These are phyloP conservation scores for Clupea harengus DNA, from an alignment of 2,113 vertebrate species.

Conservation along the genomic window DNA sequence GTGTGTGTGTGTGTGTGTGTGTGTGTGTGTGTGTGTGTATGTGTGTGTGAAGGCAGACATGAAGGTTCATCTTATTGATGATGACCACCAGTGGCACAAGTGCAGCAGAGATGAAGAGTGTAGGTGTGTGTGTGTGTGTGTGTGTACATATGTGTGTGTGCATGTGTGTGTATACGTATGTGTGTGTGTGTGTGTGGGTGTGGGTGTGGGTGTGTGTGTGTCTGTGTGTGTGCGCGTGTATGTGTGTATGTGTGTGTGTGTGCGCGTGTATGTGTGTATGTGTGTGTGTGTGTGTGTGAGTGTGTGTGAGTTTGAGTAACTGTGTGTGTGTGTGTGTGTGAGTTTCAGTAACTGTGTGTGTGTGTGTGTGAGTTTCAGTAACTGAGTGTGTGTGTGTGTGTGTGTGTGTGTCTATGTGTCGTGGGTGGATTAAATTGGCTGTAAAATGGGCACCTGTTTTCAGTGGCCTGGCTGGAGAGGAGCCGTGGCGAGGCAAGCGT, in stretches of 20 bases:
- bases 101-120: conserved; percentile 56
- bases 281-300: neutral
- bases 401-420: conserved; percentile 46
- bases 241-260: neutral
- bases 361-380: conserved; percentile 4
- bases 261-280: neutral
- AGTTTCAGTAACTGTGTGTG: neutral
- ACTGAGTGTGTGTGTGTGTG: conserved; percentile 11
- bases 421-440: conserved; percentile 63
- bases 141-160: no score
- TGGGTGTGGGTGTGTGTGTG: neutral
- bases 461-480: conserved; percentile 29
- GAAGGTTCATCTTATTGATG: conserved; percentile 58
- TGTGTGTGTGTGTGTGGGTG: neutral
- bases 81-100: conserved; percentile 51
- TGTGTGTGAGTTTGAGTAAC: neutral
- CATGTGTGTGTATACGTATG: neutral
- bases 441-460: conserved; percentile 67
- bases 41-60: neutral
- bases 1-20: conserved; percentile 13
- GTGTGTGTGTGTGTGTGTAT: conserved; percentile 42
- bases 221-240: neutral
- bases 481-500: conserved; percentile 45
- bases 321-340: neutral
- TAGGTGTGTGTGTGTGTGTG: no score